Evolutionary conservation across 37 sponge, comb jelly and placozoan species (phyloP), one percentile per base, ranked within the genome.

Genomic region (Oscarella lobularis): DNA sequence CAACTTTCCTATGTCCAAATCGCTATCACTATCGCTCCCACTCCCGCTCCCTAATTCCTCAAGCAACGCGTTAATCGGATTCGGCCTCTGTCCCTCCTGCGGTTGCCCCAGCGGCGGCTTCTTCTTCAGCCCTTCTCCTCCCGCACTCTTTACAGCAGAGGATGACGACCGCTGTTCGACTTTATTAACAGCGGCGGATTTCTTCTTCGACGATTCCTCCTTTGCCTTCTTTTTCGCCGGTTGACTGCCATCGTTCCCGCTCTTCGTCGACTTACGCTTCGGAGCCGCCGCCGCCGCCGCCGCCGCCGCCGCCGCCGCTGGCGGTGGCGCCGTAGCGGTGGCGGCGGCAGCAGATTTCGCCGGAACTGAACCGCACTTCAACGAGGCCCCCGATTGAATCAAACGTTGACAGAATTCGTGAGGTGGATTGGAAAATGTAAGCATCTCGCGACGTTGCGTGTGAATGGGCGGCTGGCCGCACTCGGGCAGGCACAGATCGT

Each of bases 401-500:
- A 95, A 83, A 54, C 86, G 83, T 39, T 86, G 76, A 39, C 82
- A 74, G 37, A 98, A 98, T 68, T 94, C 95, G 32, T 87, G 83
- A 71, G 87, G 87, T n/a, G 99, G 99, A 38, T 89, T 92, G 54
- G 89, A 90, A 69, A 96, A 96, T 0, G 98, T 96, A 41, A 96
- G 93, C 39, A 90, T 92, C 65, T 96, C 98, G 35, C 88, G 88
- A 34, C 98, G 76, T 36, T 85, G 81, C 67, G 89, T 84, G 73
- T 85, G 91, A 60, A 96, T 96, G 37, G 98, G 90, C 3, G 93
- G 93, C 65, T 91, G 90, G 32, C 87, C 87, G 6, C 85, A 80
- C 39, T 88, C 88, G 0, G 98, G 98, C 32, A 96, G 73, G 31
- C 89, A 77, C 3, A 96, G 86, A 39, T 96, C 98, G 77, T 96